Base-by-base conservation (phyloP, 2,113 vertebrate genomes). In the Peromyscus maniculatus region DNA sequence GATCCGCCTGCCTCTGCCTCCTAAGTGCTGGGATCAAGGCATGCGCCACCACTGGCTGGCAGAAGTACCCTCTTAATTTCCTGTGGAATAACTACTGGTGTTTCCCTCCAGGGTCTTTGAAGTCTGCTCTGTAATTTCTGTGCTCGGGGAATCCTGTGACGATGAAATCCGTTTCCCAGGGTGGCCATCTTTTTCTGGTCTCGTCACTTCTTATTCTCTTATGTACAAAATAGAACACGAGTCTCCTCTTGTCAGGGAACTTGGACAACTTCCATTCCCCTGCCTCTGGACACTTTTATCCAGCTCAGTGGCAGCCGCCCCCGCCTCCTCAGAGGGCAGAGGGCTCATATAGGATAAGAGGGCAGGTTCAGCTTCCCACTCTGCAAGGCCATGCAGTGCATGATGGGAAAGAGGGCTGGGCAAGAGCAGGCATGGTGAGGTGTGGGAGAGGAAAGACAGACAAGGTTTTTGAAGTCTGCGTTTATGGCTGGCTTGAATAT, bases 361-460 rank as follows among this genome's bases (percentile, higher is more conserved):
- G 55, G 57, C 11, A 31, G 74, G 86, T 89, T 95, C 52, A 86
- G 26, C 62, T 93, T 95, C 77, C 57, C 22, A 92, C n/a, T 69
- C 93, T 72, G 21, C 15, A 83, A 36, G 86, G 39, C 59, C 72
- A 0, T 8, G 33, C 79, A 31, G 57, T 52, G 39, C 94, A 74
- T 69, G 55, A 11, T 43, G 21, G 74, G 11, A 36, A 33, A 31
- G 69, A 67, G 36, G 15, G 1, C 62, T 91, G 78, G n/a, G 77
- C 71, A n/a, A 93, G 87, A 78, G 39, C 36, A 84, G 31, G 6
- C 21, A 46, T 31, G 36, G 78, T 84, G 43, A 90, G 39, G 49
- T 17, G 8, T 5, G 22, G 36, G 36, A 89, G 36, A 89, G 22
- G 67, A 74, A 31, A 11, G 43, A 89, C 16, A 89, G 55, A 78